phyloP scores from a whole-genome alignment of 2,888 invertebrate species.

The Peribatodes rhomboidaria region DNA sequence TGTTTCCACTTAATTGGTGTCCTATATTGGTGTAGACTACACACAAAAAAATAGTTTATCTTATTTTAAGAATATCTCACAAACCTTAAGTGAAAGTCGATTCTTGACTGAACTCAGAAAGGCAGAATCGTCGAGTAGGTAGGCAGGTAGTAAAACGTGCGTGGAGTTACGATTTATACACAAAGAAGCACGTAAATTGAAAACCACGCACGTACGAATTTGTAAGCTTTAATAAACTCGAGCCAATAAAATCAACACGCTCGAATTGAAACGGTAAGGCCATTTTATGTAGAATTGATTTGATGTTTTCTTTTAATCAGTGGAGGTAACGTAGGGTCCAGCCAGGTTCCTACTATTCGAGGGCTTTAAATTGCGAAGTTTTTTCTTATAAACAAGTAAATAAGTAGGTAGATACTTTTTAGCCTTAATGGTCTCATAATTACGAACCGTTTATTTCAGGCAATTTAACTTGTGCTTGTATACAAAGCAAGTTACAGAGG shows the following conservation, averaged over 20 bases:
- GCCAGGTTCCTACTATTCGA: no score
- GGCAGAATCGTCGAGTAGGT: background rate
- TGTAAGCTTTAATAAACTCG: constrained; percentile 15
- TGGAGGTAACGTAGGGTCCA: background rate
- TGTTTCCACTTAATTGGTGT: no score
- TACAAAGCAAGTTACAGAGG: no score
- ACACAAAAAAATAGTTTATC: no score
- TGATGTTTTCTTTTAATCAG: background rate
- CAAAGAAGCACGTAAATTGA: constrained; percentile 21
- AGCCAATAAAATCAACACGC: constrained; percentile 22
- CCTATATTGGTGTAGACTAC: no score
- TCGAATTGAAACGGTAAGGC: constrained; percentile 5
- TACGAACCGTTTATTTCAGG: no score
- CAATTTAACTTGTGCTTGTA: no score
- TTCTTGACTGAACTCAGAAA: background rate
- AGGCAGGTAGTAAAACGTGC: constrained; percentile 3
- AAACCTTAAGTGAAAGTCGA: background rate
- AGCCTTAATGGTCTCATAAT: no score
- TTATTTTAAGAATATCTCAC: no score
- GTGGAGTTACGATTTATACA: constrained; percentile 14
- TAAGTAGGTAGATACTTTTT: no score
- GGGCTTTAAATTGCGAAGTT: no score
- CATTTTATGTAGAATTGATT: constrained; percentile 3
- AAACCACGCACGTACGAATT: constrained; percentile 16
- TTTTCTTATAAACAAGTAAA: no score